phyloP scores from a whole-genome alignment of 2,797 vertebrate genomes.

The Acropternis orthonyx region DNA sequence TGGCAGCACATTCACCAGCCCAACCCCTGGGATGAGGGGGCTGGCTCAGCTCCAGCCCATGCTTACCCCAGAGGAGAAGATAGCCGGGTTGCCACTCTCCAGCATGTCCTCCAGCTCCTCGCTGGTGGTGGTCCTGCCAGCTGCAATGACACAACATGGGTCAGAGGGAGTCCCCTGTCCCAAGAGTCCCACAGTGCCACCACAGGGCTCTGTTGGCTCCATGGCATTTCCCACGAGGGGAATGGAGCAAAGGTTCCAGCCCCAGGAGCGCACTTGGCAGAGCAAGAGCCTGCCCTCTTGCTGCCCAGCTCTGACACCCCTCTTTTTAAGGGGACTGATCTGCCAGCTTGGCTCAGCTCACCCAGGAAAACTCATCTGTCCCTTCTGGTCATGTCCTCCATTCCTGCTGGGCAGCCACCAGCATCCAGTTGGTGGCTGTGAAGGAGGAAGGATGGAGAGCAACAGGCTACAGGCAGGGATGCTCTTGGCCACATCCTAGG shows the following conservation, averaged over 20 bases:
- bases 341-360: neutral
- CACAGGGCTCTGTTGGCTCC: neutral
- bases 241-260: neutral
- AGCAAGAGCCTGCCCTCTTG: neutral
- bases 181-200: neutral
- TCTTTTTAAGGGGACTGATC: neutral
- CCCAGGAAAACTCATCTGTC: neutral
- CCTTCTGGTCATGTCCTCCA: neutral
- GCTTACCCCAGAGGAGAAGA: conserved; percentile 94
- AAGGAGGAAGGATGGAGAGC: neutral
- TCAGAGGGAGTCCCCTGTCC: neutral
- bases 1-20: neutral
- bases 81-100: conserved; percentile 94
- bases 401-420: neutral
- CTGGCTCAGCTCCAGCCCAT: neutral
- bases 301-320: neutral
- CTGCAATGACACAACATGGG: conserved; percentile 65
- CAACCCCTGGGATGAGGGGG: neutral
- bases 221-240: neutral
- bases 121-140: conserved; percentile 93
- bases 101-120: conserved; percentile 96
- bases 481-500: neutral
- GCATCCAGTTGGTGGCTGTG: neutral
- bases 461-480: neutral
- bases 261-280: rapidly evolving